Conservation (phyloP, 2,888 invertebrate genomes). For the Smittia aterrima region DNA sequence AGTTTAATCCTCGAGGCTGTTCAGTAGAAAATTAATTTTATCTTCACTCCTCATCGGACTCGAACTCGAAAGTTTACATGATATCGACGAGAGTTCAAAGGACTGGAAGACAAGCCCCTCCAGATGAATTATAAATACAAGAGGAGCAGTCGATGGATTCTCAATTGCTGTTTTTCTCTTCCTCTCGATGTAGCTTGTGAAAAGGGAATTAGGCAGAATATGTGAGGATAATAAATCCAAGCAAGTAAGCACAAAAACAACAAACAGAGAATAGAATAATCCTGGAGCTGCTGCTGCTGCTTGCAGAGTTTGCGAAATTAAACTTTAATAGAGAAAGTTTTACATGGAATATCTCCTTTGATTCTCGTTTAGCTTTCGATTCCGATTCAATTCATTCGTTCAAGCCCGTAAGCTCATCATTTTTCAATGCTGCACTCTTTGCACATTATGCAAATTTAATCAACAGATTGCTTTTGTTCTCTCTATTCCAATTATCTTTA, state of each 20-base stretch:
- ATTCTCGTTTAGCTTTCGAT: slow-evolving; percentile 11
- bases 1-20: background rate
- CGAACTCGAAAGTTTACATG: background rate
- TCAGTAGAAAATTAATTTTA: slow-evolving; percentile 36
- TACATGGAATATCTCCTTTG: background rate
- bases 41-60: background rate
- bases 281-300: too few species aligned
- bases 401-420: background rate
- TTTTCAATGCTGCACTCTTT: background rate
- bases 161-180: background rate
- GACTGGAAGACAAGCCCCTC: background rate
- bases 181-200: background rate
- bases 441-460: slow-evolving; percentile 31
- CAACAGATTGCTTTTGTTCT: slow-evolving; percentile 31
- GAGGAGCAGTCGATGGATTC: background rate
- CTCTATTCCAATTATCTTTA: background rate
- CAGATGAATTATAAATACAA: slow-evolving; percentile 7
- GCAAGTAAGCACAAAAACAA: background rate
- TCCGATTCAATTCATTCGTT: background rate
- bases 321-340: background rate
- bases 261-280: background rate
- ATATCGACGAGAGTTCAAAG: background rate
- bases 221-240: slow-evolving; percentile 23
- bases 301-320: background rate
- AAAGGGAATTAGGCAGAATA: background rate